These are phyloP conservation scores for Drosophila neonasuta DNA, from an alignment of 2,888 invertebrate genomes.

Conservation along the genomic window DNA sequence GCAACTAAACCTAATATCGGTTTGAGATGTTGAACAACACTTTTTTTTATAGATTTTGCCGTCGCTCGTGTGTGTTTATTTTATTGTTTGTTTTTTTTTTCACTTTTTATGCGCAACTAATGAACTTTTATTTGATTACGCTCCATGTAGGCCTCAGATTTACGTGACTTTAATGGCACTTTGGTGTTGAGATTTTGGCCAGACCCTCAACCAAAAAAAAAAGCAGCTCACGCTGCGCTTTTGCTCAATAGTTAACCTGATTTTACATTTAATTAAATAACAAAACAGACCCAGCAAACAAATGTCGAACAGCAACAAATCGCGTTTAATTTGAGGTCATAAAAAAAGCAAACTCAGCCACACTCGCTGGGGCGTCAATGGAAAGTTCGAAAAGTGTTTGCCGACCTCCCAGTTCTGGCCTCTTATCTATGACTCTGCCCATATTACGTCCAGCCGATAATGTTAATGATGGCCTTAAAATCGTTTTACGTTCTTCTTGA, in stretches of 20 bases:
- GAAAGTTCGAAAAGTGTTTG: constrained; percentile 53
- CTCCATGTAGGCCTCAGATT: constrained; percentile 50
- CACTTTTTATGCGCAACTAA: constrained; percentile 53
- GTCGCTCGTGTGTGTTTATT: background rate
- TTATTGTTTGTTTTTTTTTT: constrained; percentile 12
- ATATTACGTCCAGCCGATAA: constrained; percentile 59
- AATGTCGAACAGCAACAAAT: constrained; percentile 52
- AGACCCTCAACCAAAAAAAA: constrained; percentile 30
- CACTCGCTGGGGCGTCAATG: constrained; percentile 54
- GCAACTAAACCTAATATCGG: constrained; percentile 6
- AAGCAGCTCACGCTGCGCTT: constrained; percentile 61
- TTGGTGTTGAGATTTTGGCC: constrained; percentile 46
- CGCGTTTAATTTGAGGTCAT: constrained; percentile 64
- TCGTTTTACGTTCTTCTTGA: constrained; percentile 58
- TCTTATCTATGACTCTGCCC: constrained; percentile 33
- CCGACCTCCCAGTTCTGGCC: constrained; percentile 29
- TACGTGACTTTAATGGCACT: constrained; percentile 62
- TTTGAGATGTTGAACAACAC: constrained; percentile 29
- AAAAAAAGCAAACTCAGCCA: constrained; percentile 38
- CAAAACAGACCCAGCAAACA: constrained; percentile 24
- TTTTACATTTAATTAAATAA: constrained; percentile 72
- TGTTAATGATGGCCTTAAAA: constrained; percentile 70
- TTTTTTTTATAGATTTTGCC: constrained; percentile 30
- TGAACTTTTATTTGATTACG: constrained; percentile 61
- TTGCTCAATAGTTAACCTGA: constrained; percentile 69